Evolutionary conservation across 2,888 invertebrate species (phyloP).

Genomic region (Dolichopus griseipennis): DNA sequence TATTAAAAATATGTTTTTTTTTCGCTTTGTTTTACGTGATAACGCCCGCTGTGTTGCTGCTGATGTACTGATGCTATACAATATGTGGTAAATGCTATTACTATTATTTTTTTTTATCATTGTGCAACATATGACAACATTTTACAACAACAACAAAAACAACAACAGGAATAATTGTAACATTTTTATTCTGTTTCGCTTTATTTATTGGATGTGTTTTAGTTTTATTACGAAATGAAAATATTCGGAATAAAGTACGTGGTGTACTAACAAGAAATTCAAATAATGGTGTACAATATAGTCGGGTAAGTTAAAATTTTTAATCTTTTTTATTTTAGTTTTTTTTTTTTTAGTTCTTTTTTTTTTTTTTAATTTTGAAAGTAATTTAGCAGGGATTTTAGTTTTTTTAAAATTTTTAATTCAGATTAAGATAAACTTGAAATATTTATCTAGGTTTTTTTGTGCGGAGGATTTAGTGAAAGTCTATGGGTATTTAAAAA

Average conservation of each 20-base stretch:
- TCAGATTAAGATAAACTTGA: too few species aligned
- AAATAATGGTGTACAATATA: background rate
- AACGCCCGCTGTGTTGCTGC: background rate
- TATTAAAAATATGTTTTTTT: too few species aligned
- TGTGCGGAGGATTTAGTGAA: too few species aligned
- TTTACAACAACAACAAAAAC: too few species aligned
- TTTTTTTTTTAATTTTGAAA: too few species aligned
- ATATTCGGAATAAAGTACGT: background rate
- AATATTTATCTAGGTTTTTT: too few species aligned
- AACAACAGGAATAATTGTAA: background rate
- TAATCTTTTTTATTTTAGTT: background rate
- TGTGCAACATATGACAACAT: background rate
- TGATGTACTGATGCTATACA: too few species aligned
- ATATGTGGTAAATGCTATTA: too few species aligned
- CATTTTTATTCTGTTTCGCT: background rate
- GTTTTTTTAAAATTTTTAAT: too few species aligned
- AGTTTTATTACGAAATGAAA: background rate
- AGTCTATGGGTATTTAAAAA: too few species aligned
- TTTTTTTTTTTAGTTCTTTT: too few species aligned
- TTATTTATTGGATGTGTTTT: background rate
- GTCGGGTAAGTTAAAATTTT: slow-evolving; percentile 7
- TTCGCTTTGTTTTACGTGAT: background rate
- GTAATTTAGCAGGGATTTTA: too few species aligned
- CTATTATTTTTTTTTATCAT: background rate
- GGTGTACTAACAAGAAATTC: background rate